A percentile compares a stretch with the other conserved stretches of the same genome.
These are phyloP conservation scores for Paragorgia papillata DNA, from an alignment of 92 coral and sea anemone species.

Conservation along the genomic window DNA sequence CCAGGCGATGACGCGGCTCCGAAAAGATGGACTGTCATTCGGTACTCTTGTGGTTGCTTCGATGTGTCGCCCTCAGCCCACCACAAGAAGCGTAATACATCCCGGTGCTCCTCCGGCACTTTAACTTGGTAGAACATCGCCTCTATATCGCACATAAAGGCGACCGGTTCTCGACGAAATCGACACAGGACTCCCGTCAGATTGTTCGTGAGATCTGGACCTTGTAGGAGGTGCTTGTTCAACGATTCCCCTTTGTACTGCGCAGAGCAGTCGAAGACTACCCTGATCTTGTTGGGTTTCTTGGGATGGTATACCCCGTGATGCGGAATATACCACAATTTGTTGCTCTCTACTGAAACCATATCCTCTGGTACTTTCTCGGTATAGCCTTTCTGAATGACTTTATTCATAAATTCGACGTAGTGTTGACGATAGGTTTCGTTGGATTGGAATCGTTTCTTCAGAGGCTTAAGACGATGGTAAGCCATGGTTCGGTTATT, in stretches of 20 bases:
- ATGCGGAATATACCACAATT: constrained; percentile 31
- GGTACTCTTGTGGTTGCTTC: neutral
- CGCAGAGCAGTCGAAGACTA: constrained; percentile 30
- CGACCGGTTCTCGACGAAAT: neutral
- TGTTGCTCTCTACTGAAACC: neutral
- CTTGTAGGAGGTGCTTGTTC: constrained; percentile 14
- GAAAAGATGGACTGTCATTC: constrained; percentile 4
- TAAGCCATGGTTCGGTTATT: constrained; percentile 33
- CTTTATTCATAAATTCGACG: constrained; percentile 26
- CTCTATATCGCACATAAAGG: neutral
- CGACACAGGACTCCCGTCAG: constrained; percentile 1
- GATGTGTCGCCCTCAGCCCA: neutral
- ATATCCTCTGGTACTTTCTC: constrained; percentile 14
- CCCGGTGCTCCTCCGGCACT: neutral
- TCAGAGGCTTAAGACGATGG: constrained; percentile 20
- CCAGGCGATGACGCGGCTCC: neutral
- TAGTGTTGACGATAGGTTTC: no score
- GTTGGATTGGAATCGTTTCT: constrained; percentile 6
- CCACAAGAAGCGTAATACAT: no score
- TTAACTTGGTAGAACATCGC: neutral
- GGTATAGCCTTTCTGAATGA: constrained; percentile 45
- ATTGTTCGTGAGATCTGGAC: constrained; percentile 14
- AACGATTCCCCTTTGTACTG: constrained; percentile 9
- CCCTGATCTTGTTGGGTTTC: constrained; percentile 24
- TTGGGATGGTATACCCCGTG: constrained; percentile 20